These are phyloP conservation scores for Scaptomyza parva DNA, from an alignment of 2,888 invertebrate species.

Conservation along the genomic window DNA sequence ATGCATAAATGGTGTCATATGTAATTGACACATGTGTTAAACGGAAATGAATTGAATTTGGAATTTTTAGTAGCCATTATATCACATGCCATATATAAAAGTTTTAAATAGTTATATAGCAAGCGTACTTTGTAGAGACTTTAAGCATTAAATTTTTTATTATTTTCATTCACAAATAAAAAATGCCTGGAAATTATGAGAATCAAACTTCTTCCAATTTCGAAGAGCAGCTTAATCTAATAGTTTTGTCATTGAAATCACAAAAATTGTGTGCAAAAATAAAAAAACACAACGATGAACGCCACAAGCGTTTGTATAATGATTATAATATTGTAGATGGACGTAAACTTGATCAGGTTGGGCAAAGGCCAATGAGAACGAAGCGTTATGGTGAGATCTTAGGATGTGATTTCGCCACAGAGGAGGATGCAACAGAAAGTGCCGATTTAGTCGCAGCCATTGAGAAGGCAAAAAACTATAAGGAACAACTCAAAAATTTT, in stretches of 20 bases:
- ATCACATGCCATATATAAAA: not conserved
- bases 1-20: conserved; percentile 23
- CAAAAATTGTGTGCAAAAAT: not conserved
- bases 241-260: conserved; percentile 3
- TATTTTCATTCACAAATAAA: not conserved
- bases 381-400: not conserved
- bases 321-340: conserved; percentile 7
- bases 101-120: not conserved
- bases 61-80: conserved; percentile 3
- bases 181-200: conserved; percentile 17
- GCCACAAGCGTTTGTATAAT: conserved; percentile 9
- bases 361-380: not conserved
- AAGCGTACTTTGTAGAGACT: not conserved
- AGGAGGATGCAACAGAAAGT: not conserved
- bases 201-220: not conserved
- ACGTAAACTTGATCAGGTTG: conserved; percentile 18
- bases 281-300: not conserved
- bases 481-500: not conserved
- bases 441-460: not conserved
- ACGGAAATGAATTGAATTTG: conserved; percentile 6
- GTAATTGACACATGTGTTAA: conserved; percentile 42
- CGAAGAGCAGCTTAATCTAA: conserved; percentile 6
- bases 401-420: not conserved
- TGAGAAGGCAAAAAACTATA: not conserved
- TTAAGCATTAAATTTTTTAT: not conserved